Conservation (phyloP, 2,888 invertebrate genomes). For the Scaptomyza polygonia region DNA sequence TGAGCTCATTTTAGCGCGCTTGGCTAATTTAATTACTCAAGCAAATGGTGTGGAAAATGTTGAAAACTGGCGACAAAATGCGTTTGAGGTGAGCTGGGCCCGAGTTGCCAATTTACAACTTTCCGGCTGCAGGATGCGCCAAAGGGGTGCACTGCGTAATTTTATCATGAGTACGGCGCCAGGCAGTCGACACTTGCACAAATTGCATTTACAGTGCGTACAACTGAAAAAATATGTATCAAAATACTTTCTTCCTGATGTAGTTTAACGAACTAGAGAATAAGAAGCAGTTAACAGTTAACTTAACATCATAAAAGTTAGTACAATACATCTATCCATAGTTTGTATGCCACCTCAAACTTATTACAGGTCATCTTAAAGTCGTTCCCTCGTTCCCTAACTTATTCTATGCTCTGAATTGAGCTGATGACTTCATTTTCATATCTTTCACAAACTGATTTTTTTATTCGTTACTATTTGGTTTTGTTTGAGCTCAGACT, state of each 20-base stretch:
- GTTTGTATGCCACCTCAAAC: not conserved
- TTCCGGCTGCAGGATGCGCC: not conserved
- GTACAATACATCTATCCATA: not conserved
- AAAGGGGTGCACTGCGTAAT: constrained; percentile 58
- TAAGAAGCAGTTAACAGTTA: no score
- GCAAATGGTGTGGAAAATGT: constrained; percentile 50
- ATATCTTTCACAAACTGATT: constrained; percentile 20
- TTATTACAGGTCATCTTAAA: constrained; percentile 9
- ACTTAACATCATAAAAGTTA: no score
- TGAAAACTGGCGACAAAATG: constrained; percentile 29
- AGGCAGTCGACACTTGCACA: constrained; percentile 51
- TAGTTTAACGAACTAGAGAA: constrained; percentile 11
- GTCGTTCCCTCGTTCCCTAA: not conserved
- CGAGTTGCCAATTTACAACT: not conserved
- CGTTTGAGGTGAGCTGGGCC: constrained; percentile 6
- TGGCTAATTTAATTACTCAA: constrained; percentile 67
- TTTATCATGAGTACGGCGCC: constrained; percentile 54
- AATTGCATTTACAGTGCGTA: constrained; percentile 62
- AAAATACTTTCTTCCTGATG: constrained; percentile 23
- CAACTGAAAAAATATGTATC: constrained; percentile 32
- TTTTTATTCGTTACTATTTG: constrained; percentile 13
- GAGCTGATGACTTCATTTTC: constrained; percentile 66
- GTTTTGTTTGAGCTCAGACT: constrained; percentile 32
- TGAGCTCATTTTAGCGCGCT: constrained; percentile 45
- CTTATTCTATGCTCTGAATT: constrained; percentile 16